Evolutionary conservation across 2,113 vertebrate species (phyloP).

Genomic region (Cnemophilus loriae): DNA sequence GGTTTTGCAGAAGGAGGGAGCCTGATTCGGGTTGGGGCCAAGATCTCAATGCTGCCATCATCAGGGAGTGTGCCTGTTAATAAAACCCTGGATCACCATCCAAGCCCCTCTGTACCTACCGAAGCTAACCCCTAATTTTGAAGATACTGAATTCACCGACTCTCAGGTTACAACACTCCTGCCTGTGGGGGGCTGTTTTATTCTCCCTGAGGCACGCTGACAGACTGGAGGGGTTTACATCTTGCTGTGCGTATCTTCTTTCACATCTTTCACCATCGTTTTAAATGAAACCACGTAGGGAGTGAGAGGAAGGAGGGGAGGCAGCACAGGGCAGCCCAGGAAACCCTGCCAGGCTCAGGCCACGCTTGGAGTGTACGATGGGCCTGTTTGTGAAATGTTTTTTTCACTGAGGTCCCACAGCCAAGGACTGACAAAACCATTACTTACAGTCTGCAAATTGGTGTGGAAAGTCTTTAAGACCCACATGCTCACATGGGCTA

Average conservation of each 20-base stretch:
- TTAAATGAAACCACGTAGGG: neutral
- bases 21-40: neutral
- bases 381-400: neutral
- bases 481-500: neutral
- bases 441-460: neutral
- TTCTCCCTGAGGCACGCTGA: neutral
- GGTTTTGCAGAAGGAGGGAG: neutral
- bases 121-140: neutral
- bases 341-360: neutral
- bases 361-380: rapidly evolving
- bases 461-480: neutral
- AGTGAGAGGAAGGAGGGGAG: neutral
- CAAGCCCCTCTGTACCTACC: neutral
- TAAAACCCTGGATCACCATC: neutral
- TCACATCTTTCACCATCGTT: neutral
- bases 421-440: neutral
- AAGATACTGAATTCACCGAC: neutral
- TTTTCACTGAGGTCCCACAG: neutral
- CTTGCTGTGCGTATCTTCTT: slow-evolving; percentile 5
- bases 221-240: slow-evolving; percentile 31
- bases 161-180: slow-evolving; percentile 1
- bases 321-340: neutral
- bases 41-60: neutral
- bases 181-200: neutral
- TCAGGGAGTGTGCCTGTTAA: neutral